Evolutionary conservation across 1,140 invertebrate genomes (phyloP).

Genomic region (Portunus trituberculatus): DNA sequence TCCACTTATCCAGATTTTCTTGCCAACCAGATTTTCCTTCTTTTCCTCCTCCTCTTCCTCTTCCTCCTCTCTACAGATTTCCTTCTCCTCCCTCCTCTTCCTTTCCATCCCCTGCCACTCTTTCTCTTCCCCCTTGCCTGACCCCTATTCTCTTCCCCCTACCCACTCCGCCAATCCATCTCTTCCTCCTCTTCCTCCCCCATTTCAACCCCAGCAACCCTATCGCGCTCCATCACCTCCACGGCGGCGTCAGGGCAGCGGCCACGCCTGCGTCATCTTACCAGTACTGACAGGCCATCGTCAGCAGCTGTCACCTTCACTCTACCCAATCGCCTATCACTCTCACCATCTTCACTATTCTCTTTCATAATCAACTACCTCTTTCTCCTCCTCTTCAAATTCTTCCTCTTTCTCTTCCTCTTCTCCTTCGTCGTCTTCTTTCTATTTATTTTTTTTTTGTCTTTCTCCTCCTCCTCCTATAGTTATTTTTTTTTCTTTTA

Average conservation of each 20-base stretch:
- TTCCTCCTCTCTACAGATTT: no score
- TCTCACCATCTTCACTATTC: not conserved
- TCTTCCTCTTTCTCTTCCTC: not conserved
- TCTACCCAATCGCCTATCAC: not conserved
- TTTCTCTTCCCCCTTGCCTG: no score
- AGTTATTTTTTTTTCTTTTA: not conserved
- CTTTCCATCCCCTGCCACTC: no score
- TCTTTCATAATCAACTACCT: constrained; percentile 6
- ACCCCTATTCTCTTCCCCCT: not conserved
- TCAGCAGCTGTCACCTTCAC: constrained; percentile 7
- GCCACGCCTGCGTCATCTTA: not conserved
- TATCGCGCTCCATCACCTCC: constrained; percentile 6
- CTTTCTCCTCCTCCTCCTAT: not conserved
- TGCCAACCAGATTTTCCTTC: no score
- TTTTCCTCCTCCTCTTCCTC: not conserved
- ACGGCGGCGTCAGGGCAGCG: not conserved
- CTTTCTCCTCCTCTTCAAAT: not conserved
- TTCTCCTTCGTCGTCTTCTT: not conserved
- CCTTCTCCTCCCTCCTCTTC: not conserved
- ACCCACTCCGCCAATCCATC: not conserved
- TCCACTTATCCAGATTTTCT: no score
- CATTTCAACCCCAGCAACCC: not conserved
- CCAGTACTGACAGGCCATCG: not conserved
- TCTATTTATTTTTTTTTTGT: not conserved
- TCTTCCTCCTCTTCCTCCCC: not conserved